Percentiles rank a stretch among this genome's conserved stretches.
Conservation (phyloP, 2,888 invertebrate genomes). For the Agrotis clavis region DNA sequence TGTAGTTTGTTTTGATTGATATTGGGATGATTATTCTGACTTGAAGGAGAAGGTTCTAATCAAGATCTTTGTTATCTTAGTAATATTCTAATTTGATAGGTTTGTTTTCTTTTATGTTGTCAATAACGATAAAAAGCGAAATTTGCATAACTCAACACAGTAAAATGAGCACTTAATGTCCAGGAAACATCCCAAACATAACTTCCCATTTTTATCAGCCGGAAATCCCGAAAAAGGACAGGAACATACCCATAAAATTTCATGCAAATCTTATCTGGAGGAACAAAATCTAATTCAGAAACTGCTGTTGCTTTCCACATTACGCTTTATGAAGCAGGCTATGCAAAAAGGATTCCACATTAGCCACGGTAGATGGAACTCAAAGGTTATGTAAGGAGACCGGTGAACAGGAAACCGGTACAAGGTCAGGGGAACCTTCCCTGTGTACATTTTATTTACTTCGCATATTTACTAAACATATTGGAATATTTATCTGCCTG, state of each 20-base stretch:
- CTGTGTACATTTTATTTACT: slow-evolving; percentile 58
- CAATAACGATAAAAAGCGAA: neutral
- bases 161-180: slow-evolving; percentile 3
- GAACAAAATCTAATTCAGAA: slow-evolving; percentile 52
- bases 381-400: slow-evolving; percentile 64
- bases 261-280: slow-evolving; percentile 57
- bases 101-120: too few species aligned
- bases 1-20: slow-evolving; percentile 24
- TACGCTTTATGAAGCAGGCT: slow-evolving; percentile 63
- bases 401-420: slow-evolving; percentile 64
- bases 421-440: slow-evolving; percentile 57
- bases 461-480: slow-evolving; percentile 50
- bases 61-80: neutral
- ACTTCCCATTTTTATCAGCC: slow-evolving; percentile 29
- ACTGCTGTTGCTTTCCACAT: slow-evolving; percentile 54
- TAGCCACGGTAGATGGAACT: slow-evolving; percentile 66
- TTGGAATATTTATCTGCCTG: slow-evolving; percentile 33
- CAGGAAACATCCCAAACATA: slow-evolving; percentile 27
- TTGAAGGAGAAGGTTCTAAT: neutral
- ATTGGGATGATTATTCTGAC: neutral
- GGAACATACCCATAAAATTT: slow-evolving; percentile 47
- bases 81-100: too few species aligned
- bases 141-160: neutral
- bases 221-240: slow-evolving; percentile 36
- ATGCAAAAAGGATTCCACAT: slow-evolving; percentile 65